Conservation (phyloP, 2,888 invertebrate genomes). For the Ryuthela nishihirai region DNA sequence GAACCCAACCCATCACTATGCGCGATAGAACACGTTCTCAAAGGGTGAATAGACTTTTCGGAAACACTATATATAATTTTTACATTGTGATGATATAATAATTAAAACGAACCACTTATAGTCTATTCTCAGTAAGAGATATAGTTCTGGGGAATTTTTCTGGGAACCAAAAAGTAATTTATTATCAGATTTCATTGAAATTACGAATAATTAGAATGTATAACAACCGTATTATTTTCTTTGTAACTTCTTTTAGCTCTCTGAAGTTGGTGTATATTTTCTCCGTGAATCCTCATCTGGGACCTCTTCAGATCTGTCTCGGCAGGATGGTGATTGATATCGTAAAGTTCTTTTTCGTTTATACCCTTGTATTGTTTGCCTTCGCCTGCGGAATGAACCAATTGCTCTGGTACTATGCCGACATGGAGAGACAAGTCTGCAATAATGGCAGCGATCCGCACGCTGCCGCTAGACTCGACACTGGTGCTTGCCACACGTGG, state of each 20-base stretch:
- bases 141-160: too few relatives aligned
- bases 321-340: slow-evolving; percentile 62
- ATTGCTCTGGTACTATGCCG: slow-evolving; percentile 81
- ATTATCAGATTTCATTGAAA: too few relatives aligned
- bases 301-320: slow-evolving; percentile 60
- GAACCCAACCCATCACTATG: too few relatives aligned
- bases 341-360: slow-evolving; percentile 60
- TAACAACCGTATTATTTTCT: too few relatives aligned
- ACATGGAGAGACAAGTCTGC: slow-evolving; percentile 48
- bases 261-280: slow-evolving; percentile 63
- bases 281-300: slow-evolving; percentile 61
- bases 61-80: too few relatives aligned
- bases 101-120: too few relatives aligned
- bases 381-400: slow-evolving; percentile 71
- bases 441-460: slow-evolving; percentile 6
- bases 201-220: too few relatives aligned
- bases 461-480: slow-evolving; percentile 9
- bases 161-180: too few relatives aligned
- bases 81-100: too few relatives aligned
- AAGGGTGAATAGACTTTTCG: too few relatives aligned
- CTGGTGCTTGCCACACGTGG: slow-evolving; percentile 51
- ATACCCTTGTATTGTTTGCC: slow-evolving; percentile 58
- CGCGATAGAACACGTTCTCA: too few relatives aligned
- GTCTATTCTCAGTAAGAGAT: too few relatives aligned
- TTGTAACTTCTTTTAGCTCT: slow-evolving; percentile 51